Base-by-base conservation (phyloP, 2,797 vertebrate species). In the Semaprochilodus insignis region DNA sequence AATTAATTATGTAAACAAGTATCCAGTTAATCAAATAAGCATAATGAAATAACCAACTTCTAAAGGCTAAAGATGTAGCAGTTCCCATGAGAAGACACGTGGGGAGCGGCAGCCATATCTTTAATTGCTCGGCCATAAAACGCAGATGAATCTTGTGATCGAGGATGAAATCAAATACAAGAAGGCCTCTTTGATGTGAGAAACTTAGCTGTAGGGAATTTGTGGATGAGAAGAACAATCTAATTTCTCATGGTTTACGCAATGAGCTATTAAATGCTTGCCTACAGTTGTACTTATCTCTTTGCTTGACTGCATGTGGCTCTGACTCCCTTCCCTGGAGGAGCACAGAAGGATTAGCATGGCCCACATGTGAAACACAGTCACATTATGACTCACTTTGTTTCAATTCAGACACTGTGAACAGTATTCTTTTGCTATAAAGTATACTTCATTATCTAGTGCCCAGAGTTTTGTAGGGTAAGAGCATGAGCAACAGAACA, bases 141-240 rank as follows among this genome's bases (percentile, higher is more conserved):
- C 7, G 4, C 63, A 65, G 36, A 65, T 36, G 78, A 75, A 70
- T 81, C 83, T 82, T 69, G 67, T 77, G 83, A 87, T 73, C 60
- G 21, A 10, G 70, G 66, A 54, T 77, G 67, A 80, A 72, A 86
- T 78, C 25, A 66, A 83, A 70, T 13, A 73, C 59, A 36, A 55
- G 34, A 11, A 48, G 25, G 21, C 62, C 52, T 21, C 63, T 83
- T 77, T 76, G 73, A 72, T 81, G 66, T 62, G 54, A 77, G 31
- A 60, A 55, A 27, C 51, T 66, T 71, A 83, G 78, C 67, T 78
- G 40, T 10, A 23, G 70, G 52, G 73, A 59, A 62, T 69, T 36
- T 17, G 19, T 70, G 40, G 36, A 67, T 52, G 21, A 62, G 13
- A 16, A 62, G 55, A 77, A 77, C 16, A 51, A 52, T 75, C 7